phyloP scores from a whole-genome alignment of 2,888 invertebrate species.

The Argyresthia albistria region DNA sequence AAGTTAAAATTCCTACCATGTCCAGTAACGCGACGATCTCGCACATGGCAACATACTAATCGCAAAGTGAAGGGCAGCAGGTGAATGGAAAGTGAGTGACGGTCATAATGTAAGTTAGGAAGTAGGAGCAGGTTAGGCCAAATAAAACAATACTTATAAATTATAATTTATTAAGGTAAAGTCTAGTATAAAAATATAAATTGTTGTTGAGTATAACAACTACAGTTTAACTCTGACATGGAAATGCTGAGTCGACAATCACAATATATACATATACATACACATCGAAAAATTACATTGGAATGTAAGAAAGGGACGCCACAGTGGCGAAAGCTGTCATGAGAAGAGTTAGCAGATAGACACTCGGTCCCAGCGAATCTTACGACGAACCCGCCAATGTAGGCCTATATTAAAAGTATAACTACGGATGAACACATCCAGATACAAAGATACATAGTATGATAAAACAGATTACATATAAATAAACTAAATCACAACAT shows the following conservation, averaged over 20 bases:
- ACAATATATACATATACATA: slow-evolving; percentile 9
- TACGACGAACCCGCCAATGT: neutral
- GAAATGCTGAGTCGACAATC: slow-evolving; percentile 5
- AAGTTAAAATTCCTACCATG: no score
- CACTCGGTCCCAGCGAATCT: neutral
- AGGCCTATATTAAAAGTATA: neutral
- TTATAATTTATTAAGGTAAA: slow-evolving; percentile 64
- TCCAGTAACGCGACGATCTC: no score
- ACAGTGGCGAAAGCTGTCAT: neutral
- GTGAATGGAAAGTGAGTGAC: no score
- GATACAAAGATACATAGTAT: neutral
- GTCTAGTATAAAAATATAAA: slow-evolving; percentile 50
- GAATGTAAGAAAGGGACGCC: slow-evolving; percentile 1
- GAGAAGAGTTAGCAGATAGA: neutral
- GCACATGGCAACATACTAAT: no score
- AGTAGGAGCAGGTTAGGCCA: neutral
- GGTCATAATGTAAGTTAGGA: no score
- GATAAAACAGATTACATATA: neutral
- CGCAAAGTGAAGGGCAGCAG: neutral
- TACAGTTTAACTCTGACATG: slow-evolving; percentile 1
- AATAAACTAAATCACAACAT: slow-evolving; percentile 13
- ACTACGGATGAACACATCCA: slow-evolving; percentile 1
- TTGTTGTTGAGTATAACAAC: slow-evolving; percentile 44
- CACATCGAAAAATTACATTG: neutral
- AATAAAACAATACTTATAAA: slow-evolving; percentile 43